Evolutionary conservation across 2,113 vertebrate species (phyloP).

Genomic region (Genyomyrus donnyi): DNA sequence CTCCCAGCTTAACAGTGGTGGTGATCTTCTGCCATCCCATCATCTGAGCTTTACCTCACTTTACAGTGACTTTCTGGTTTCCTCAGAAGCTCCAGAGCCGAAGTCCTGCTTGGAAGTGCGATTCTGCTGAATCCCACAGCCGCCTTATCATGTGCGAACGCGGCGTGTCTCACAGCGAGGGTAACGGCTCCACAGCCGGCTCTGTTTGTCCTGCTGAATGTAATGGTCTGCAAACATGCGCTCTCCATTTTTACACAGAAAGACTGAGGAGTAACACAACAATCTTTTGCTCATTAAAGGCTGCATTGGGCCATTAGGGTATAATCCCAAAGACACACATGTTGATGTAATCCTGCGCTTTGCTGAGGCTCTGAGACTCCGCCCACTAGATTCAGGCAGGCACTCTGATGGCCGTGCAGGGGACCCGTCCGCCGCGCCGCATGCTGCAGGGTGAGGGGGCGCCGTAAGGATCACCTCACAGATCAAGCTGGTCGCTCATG

Average conservation of each 20-base stretch:
- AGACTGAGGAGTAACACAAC: neutral
- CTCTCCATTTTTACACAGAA: neutral
- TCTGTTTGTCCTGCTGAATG: constrained; percentile 46
- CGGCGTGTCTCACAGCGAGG: constrained; percentile 22
- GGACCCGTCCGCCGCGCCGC: neutral
- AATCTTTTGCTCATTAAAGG: constrained; percentile 11
- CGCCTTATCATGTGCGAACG: neutral
- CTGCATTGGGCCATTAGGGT: constrained; percentile 15
- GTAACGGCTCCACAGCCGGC: constrained; percentile 58
- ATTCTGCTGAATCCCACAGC: neutral
- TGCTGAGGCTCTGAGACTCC: neutral
- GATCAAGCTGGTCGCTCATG: neutral
- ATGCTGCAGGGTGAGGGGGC: neutral
- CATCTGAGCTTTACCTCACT: neutral
- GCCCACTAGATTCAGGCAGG: neutral
- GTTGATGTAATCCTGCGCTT: neutral
- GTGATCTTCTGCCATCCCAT: neutral
- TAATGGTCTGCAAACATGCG: constrained; percentile 48
- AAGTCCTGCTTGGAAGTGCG: neutral
- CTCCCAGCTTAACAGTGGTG: neutral
- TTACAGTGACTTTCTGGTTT: neutral
- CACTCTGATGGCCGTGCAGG: neutral
- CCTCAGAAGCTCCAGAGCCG: neutral
- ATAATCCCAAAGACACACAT: constrained; percentile 20
- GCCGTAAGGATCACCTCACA: neutral